Percentiles rank a stretch among this genome's conserved stretches.
These are phyloP conservation scores for Caloenas nicobarica DNA, from an alignment of 2,113 vertebrate genomes.

Conservation along the genomic window DNA sequence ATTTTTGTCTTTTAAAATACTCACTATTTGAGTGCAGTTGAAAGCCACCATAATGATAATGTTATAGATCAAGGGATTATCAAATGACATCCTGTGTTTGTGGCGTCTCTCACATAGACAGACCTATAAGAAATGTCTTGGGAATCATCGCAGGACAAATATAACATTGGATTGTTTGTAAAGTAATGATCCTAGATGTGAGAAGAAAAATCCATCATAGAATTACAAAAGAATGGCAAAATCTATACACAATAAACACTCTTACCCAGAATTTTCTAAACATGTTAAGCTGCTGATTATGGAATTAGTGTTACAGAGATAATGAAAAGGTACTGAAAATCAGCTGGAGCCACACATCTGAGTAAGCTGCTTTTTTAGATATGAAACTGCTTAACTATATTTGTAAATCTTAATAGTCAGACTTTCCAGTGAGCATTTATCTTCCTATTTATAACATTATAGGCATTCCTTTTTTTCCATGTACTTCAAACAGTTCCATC, in stretches of 20 bases:
- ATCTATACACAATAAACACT: neutral
- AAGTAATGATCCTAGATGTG: neutral
- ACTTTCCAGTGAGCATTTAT: neutral
- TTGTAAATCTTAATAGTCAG: neutral
- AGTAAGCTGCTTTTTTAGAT: neutral
- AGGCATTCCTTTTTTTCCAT: neutral
- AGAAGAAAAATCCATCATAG: neutral
- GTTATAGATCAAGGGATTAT: neutral
- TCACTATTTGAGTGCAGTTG: neutral
- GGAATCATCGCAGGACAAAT: neutral
- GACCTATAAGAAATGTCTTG: neutral
- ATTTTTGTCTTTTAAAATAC: neutral
- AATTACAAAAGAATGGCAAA: neutral
- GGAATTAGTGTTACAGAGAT: neutral
- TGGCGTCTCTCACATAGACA: neutral
- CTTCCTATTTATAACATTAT: neutral
- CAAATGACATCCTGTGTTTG: neutral
- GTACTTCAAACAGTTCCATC: neutral
- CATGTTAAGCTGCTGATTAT: neutral
- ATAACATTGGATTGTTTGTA: neutral
- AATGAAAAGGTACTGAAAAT: neutral
- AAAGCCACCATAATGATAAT: neutral
- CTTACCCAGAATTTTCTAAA: neutral
- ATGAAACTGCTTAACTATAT: neutral
- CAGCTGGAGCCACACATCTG: neutral